A percentile compares a stretch with the other conserved stretches of the same genome.
Conservation (phyloP, 2,113 vertebrate genomes). For the Acrocephalus arundinaceus region DNA sequence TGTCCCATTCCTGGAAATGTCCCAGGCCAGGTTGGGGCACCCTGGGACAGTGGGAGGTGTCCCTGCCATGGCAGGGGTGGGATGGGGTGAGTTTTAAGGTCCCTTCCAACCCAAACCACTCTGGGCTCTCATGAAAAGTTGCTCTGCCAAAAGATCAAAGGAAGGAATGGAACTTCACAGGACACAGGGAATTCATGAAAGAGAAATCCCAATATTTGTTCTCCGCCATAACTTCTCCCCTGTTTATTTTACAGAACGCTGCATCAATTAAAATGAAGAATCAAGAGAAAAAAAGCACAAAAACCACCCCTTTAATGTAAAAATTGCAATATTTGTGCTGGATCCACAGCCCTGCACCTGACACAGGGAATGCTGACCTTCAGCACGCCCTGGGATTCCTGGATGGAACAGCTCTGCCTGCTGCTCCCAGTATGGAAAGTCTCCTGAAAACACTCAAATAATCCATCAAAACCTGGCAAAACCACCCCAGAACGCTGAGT, state of each 20-base stretch:
- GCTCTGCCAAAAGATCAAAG: not conserved
- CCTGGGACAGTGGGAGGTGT: not conserved
- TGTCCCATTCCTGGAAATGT: not conserved
- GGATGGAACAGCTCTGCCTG: not conserved
- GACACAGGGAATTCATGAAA: rapidly evolving
- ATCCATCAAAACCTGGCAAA: not conserved
- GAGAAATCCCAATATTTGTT: not conserved
- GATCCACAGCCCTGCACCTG: not conserved
- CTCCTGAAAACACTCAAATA: not conserved
- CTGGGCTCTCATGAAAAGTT: not conserved
- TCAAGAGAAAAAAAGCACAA: not conserved
- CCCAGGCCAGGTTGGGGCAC: not conserved
- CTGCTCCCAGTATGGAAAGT: not conserved
- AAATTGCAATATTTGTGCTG: not conserved
- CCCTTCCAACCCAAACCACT: not conserved
- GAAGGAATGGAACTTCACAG: rapidly evolving
- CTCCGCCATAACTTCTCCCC: not conserved
- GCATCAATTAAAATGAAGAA: not conserved
- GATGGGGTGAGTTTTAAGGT: not conserved
- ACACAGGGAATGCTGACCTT: rapidly evolving
- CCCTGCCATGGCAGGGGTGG: not conserved
- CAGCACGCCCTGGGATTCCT: not conserved
- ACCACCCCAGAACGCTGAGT: rapidly evolving
- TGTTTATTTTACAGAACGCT: rapidly evolving
- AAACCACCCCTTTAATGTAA: rapidly evolving